Conservation (phyloP, 2,797 vertebrate species). For the Poliocrania exsul region DNA sequence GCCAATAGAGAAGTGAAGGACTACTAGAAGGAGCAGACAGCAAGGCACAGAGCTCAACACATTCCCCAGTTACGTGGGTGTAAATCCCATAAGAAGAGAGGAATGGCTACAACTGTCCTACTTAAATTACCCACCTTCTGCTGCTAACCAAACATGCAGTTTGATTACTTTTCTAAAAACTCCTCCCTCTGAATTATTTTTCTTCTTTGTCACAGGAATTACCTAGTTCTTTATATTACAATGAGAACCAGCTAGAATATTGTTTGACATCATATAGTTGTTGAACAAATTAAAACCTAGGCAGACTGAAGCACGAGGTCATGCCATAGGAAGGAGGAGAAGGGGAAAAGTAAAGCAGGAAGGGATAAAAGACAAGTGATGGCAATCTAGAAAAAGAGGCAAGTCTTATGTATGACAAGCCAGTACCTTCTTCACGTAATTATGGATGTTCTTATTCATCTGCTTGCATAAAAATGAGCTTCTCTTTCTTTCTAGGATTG, state of each 20-base stretch:
- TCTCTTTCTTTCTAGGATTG: background rate
- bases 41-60: background rate
- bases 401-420: background rate
- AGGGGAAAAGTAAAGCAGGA: background rate
- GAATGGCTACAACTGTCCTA: background rate
- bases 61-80: background rate
- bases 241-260: background rate
- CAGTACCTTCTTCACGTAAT: background rate
- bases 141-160: background rate
- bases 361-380: background rate
- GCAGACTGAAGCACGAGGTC: background rate
- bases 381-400: background rate
- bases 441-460: background rate
- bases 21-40: background rate
- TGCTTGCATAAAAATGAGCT: background rate
- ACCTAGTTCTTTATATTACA: background rate
- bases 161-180: background rate
- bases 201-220: background rate
- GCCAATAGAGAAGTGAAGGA: background rate
- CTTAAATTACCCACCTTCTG: background rate
- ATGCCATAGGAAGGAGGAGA: background rate
- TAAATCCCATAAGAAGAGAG: slow-evolving; percentile 19
- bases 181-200: background rate
- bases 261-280: background rate
- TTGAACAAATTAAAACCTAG: background rate